Conservation (phyloP, 2,888 invertebrate species). For the Polietes domitor region DNA sequence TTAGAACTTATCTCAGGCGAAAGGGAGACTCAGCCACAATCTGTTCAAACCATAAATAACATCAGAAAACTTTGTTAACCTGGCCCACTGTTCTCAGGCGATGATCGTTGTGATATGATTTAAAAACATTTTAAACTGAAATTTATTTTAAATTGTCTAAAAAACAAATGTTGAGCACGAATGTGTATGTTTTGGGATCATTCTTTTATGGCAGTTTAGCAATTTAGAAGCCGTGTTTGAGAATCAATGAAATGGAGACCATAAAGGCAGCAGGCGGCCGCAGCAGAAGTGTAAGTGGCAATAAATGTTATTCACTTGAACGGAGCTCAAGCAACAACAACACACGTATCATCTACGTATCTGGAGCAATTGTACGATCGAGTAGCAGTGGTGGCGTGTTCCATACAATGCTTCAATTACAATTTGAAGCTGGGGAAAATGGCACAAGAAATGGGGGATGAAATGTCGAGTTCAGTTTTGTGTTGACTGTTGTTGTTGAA, state of each 20-base stretch:
- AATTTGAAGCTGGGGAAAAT: constrained; percentile 19
- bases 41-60: too few relatives aligned
- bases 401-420: constrained; percentile 36
- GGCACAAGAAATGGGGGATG: constrained; percentile 34
- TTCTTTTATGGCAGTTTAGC: constrained; percentile 24
- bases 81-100: neutral
- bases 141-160: constrained; percentile 26
- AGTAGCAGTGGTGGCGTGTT: constrained; percentile 11
- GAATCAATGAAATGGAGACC: constrained; percentile 13
- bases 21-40: too few relatives aligned
- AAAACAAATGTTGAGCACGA: neutral
- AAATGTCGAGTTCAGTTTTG: constrained; percentile 19
- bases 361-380: constrained; percentile 23
- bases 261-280: neutral
- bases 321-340: neutral
- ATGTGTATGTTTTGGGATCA: neutral
- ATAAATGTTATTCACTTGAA: constrained; percentile 29
- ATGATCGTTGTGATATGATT: constrained; percentile 1
- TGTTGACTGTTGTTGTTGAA: neutral
- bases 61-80: neutral
- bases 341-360: neutral
- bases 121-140: constrained; percentile 11
- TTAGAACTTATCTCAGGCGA: too few relatives aligned
- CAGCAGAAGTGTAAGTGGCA: constrained; percentile 27
- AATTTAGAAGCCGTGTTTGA: constrained; percentile 35